These are phyloP conservation scores for Oscheius sp. DNA, from an alignment of 2,888 invertebrate species.

Conservation along the genomic window DNA sequence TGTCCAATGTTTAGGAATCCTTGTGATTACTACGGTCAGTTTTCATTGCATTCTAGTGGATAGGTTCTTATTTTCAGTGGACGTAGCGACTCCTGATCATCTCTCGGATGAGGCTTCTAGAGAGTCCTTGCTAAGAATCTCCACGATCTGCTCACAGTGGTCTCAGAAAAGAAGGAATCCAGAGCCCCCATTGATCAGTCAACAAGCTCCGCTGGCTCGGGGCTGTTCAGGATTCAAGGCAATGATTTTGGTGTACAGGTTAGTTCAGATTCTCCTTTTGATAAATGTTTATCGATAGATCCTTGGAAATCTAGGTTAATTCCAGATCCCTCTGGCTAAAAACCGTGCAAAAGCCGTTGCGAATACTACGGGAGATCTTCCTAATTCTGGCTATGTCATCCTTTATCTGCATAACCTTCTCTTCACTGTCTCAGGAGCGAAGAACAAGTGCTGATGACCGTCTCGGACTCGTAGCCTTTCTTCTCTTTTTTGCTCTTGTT, in stretches of 20 bases:
- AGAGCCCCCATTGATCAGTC: background rate
- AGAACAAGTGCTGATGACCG: constrained; percentile 76
- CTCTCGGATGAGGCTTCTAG: constrained; percentile 92
- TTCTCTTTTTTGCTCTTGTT: constrained; percentile 84
- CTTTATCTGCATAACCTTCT: constrained; percentile 79
- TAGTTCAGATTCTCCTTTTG: background rate
- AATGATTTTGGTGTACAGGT: constrained; percentile 17
- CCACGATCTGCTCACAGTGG: constrained; percentile 86
- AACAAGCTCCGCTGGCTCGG: background rate
- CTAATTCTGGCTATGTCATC: constrained; percentile 79
- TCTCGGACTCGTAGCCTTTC: constrained; percentile 86
- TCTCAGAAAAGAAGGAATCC: constrained; percentile 21
- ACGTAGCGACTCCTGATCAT: constrained; percentile 91
- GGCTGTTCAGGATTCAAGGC: constrained; percentile 6
- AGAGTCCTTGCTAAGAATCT: constrained; percentile 92
- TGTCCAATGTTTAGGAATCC: constrained; percentile 96
- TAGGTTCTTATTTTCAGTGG: constrained; percentile 80
- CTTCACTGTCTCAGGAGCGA: constrained; percentile 38
- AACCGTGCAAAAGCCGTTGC: background rate
- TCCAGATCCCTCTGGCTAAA: background rate
- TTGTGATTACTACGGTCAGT: constrained; percentile 86
- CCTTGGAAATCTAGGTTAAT: too few species aligned
- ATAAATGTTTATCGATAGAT: too few species aligned
- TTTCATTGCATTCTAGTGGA: background rate
- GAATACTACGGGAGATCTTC: background rate